Base-by-base conservation (phyloP, 2,113 vertebrate species). In the Neolamprologus modestus region DNA sequence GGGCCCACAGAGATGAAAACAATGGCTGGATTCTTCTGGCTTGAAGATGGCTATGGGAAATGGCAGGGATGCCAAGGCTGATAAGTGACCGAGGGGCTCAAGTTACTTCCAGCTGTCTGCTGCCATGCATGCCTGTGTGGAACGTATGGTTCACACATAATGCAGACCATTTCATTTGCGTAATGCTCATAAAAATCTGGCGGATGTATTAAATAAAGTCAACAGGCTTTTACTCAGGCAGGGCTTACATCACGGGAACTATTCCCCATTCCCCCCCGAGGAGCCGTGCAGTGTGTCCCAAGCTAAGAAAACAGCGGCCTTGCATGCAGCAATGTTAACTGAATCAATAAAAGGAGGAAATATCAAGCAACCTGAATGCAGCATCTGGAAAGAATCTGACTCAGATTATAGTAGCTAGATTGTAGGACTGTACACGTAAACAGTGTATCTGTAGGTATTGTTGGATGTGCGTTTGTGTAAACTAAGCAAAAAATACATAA, bases 61-160 rank as follows among this genome's bases (percentile, higher is more conserved):
- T 94, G 94, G 94, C 91, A 94, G 87, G 94, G 94, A 96, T 96
- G 92, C 94, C 94, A 92, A 88, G 17, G 91, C 93, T 93, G 95
- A 96, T 96, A 96, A 96, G 96, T 96, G 95, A 96, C 92, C 55
- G 93, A 92, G 92, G 63, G 94, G 91, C 88, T 97, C 96, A 40
- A 90, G 96, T 97, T 97, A 96, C 96, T 92, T 94, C 95, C 96
- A 96, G 96, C 96, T 96, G 96, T 96, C 95, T 93, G 85, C 94
- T 95, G 95, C 95, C 91, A 90, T 85, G 93, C 93, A 93, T 94
- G 95, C 93, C 93, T 93, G 76, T 35, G 53, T 33, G 79, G 88
- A 94, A 94, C 76, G 90, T 95, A 94, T 92, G 92, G 89, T 91
- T 95, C 94, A 95, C 94, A 85, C 93, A 93, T 95, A 95, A 95